Evolutionary conservation across 92 coral and sea anemone genomes (phyloP).

Genomic region (Actinernus sp.): DNA sequence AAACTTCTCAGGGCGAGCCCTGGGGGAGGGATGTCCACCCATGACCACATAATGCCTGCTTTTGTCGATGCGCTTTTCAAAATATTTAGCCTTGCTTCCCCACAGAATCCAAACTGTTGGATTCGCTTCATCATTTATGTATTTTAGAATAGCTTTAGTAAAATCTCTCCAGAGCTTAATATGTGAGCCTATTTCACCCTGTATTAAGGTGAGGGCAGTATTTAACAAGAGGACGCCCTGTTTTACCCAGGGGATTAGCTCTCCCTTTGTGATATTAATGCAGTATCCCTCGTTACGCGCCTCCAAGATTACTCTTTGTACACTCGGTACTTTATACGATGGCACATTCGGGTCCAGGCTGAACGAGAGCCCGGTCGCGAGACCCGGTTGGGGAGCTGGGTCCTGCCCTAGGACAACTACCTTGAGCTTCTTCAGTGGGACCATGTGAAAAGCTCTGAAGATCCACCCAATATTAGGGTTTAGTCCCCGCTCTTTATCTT

Average conservation of each 20-base stretch:
- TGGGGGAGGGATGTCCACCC: conserved; percentile 71
- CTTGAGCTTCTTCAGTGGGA: conserved; percentile 43
- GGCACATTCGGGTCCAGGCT: conserved; percentile 41
- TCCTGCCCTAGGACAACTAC: conserved; percentile 61
- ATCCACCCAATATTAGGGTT: conserved; percentile 73
- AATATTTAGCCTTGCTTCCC: conserved; percentile 52
- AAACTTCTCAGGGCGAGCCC: conserved; percentile 25
- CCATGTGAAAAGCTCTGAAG: conserved; percentile 68
- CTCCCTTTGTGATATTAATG: conserved; percentile 29
- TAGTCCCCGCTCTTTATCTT: conserved; percentile 36
- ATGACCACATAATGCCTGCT: conserved; percentile 49
- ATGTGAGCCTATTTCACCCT: conserved; percentile 47
- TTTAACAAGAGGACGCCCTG: conserved; percentile 62
- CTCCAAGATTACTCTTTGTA: conserved; percentile 62
- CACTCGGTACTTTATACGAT: conserved; percentile 57
- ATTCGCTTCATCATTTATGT: conserved; percentile 28
- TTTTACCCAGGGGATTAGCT: conserved; percentile 37
- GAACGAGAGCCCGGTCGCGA: conserved; percentile 68
- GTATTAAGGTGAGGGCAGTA: conserved; percentile 51
- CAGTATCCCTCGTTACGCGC: conserved; percentile 68
- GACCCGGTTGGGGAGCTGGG: conserved; percentile 75
- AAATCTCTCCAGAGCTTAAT: conserved; percentile 42
- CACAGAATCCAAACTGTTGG: conserved; percentile 66
- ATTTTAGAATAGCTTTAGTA: conserved; percentile 22
- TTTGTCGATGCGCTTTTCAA: conserved; percentile 30